Conservation (phyloP, 2,888 invertebrate species). For the Limenitis camilla region DNA sequence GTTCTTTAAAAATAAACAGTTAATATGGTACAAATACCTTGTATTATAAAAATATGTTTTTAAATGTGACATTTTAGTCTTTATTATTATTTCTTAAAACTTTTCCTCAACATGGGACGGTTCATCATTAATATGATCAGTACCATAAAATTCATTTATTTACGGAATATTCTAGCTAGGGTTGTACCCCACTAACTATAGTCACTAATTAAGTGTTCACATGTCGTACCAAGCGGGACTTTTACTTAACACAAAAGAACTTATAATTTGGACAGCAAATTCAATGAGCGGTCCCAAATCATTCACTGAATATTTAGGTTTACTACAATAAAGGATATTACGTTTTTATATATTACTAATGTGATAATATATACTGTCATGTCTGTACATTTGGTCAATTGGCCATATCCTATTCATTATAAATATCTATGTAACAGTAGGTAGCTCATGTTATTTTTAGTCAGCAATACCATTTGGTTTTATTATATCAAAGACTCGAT, state of each 20-base stretch:
- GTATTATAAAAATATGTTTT: background rate
- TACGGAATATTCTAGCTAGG: slow-evolving; percentile 26
- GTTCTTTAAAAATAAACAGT: slow-evolving; percentile 34
- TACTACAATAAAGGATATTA: background rate
- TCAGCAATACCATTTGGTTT: too few species aligned
- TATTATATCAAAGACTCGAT: too few species aligned
- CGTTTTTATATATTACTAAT: too few species aligned
- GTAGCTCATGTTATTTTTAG: too few species aligned
- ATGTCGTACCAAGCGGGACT: slow-evolving; percentile 61
- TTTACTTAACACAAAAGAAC: slow-evolving; percentile 33
- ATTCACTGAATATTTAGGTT: slow-evolving; percentile 3
- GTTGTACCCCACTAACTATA: slow-evolving; percentile 44
- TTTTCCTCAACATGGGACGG: too few species aligned
- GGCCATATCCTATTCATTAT: too few species aligned
- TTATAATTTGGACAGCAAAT: slow-evolving; percentile 26
- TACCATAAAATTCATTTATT: background rate
- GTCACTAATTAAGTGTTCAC: slow-evolving; percentile 69
- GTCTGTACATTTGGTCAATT: too few species aligned
- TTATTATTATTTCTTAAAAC: too few species aligned
- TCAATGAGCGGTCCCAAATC: slow-evolving; percentile 22
- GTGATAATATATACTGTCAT: too few species aligned
- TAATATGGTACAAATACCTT: slow-evolving; percentile 2
- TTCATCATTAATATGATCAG: background rate
- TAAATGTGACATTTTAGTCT: too few species aligned
- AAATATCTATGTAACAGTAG: too few species aligned